phyloP scores from a whole-genome alignment of 1,140 invertebrate genomes.

The Brevipalpus yothersi region DNA sequence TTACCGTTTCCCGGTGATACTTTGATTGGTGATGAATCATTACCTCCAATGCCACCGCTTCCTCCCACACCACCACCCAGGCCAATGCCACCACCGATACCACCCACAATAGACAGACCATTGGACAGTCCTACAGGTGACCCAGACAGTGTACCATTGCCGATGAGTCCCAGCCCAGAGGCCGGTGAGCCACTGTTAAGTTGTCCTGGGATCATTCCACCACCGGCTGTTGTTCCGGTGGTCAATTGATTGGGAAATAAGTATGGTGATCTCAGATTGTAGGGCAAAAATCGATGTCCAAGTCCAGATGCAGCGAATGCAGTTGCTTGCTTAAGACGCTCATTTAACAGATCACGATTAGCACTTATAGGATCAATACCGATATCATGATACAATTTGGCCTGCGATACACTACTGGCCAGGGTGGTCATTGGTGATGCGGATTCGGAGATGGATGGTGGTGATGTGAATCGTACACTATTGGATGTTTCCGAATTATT shows the following conservation, averaged over 20 bases:
- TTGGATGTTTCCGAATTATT: not conserved
- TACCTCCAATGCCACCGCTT: not conserved
- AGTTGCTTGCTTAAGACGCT: conserved; percentile 1
- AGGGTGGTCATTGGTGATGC: not conserved
- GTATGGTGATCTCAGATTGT: not conserved
- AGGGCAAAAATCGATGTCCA: conserved; percentile 5
- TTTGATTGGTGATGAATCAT: not conserved
- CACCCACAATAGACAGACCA: not conserved
- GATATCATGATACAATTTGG: not conserved
- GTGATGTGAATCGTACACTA: not conserved
- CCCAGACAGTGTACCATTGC: not conserved
- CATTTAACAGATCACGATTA: not conserved
- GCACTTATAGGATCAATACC: conserved; percentile 1
- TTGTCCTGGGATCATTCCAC: not conserved
- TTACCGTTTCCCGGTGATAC: not conserved
- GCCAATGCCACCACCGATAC: not conserved
- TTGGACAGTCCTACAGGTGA: not conserved
- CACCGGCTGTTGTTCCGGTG: not conserved
- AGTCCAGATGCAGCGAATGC: not conserved
- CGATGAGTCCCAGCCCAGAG: not conserved
- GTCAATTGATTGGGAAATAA: not conserved
- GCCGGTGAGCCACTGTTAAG: no score
- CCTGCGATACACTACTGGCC: not conserved
- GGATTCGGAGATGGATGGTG: not conserved
- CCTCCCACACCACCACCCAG: not conserved